These are phyloP conservation scores for rat (Rattus norvegicus) DNA, from an alignment of 2,113 vertebrate genomes.

Conservation along the genomic window DNA sequence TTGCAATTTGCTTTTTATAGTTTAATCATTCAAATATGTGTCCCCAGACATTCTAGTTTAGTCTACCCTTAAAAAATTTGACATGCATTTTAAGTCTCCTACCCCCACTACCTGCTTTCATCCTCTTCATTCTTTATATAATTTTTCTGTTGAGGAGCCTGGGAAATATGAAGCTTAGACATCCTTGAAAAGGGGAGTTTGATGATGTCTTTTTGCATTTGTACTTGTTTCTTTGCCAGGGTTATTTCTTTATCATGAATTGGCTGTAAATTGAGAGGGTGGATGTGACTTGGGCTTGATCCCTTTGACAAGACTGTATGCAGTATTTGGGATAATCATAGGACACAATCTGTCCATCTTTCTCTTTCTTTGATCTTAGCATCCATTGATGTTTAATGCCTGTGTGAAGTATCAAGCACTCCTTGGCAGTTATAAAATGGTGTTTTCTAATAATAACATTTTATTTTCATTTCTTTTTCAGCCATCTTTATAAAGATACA, in stretches of 20 bases:
- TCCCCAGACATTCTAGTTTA: not conserved
- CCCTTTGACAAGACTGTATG: not conserved
- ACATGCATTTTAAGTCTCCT: slow-evolving; percentile 9
- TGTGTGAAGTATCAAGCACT: not conserved
- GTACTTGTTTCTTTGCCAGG: not conserved
- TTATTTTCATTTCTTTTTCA: slow-evolving; percentile 34
- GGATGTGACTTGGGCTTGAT: not conserved
- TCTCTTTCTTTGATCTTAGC: slow-evolving; percentile 19
- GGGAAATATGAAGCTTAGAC: not conserved
- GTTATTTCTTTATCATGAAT: slow-evolving; percentile 21
- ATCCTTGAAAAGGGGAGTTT: not conserved
- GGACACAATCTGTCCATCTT: not conserved
- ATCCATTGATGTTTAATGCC: not conserved
- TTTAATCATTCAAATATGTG: slow-evolving; percentile 12
- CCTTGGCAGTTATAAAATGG: not conserved
- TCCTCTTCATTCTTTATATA: not conserved
- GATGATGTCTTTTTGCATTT: not conserved
- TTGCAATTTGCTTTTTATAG: slow-evolving; percentile 16
- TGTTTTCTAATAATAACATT: slow-evolving; percentile 21
- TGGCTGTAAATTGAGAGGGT: slow-evolving; percentile 3
- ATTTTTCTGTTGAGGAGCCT: not conserved
- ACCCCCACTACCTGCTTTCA: not conserved
- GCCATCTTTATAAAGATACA: not conserved
- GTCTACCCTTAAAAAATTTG: not conserved
- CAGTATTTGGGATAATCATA: not conserved